A percentile compares a stretch with the other conserved stretches of the same genome.
Evolutionary conservation across 2,888 invertebrate genomes (phyloP).

Genomic region (Anagyrus pseudococci): DNA sequence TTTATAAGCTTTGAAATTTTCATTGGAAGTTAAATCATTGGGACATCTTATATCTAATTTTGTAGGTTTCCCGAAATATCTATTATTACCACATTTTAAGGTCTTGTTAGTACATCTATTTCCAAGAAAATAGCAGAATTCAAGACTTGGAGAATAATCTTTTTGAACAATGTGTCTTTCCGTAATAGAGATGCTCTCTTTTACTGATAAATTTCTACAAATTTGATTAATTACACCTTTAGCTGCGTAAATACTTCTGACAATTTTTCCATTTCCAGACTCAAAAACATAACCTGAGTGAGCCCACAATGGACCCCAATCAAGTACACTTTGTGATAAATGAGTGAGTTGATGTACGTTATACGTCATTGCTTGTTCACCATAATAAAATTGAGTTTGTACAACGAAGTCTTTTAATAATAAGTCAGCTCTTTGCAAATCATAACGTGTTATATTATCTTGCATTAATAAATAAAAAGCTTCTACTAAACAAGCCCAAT

Average conservation of each 20-base stretch:
- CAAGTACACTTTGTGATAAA: constrained; percentile 2
- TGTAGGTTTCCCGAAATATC: not conserved
- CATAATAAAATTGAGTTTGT: constrained; percentile 10
- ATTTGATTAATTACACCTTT: too few species aligned
- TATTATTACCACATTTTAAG: not conserved
- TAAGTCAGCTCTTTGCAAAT: constrained; percentile 19
- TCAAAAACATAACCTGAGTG: constrained; percentile 25
- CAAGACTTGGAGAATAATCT: not conserved
- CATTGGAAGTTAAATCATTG: too few species aligned
- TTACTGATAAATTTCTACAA: too few species aligned
- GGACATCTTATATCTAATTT: too few species aligned
- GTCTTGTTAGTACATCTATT: not conserved
- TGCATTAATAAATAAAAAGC: constrained; percentile 21
- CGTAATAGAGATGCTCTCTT: too few species aligned
- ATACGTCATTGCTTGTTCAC: constrained; percentile 17
- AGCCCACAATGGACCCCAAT: constrained; percentile 31
- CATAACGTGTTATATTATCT: constrained; percentile 6
- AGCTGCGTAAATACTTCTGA: too few species aligned
- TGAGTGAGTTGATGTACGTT: constrained; percentile 26
- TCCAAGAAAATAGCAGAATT: not conserved
- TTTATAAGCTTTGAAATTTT: too few species aligned
- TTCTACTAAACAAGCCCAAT: constrained; percentile 22
- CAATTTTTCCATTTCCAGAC: too few species aligned
- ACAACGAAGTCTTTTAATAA: constrained; percentile 18
- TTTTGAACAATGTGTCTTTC: not conserved